Evolutionary conservation across 2,113 vertebrate species (phyloP).

Genomic region (Hypocryptadius cinnamomeus): DNA sequence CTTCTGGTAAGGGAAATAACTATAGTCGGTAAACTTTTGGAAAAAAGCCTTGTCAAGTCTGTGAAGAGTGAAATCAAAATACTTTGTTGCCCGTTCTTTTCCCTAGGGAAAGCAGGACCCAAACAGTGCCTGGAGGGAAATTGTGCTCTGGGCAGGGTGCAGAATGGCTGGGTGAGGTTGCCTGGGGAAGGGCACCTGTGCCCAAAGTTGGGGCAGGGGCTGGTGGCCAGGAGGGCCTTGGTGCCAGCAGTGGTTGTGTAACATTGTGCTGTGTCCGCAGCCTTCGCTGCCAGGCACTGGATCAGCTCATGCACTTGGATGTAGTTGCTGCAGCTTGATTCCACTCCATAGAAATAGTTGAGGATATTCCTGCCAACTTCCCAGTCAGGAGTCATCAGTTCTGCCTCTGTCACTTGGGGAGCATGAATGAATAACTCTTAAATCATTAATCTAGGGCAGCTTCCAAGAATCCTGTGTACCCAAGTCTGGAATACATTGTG

Average conservation of each 20-base stretch:
- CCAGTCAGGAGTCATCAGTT: not conserved
- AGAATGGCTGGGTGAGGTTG: not conserved
- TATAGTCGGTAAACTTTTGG: not conserved
- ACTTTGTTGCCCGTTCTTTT: not conserved
- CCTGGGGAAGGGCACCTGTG: not conserved
- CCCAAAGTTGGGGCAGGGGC: not conserved
- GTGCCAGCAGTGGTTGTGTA: not conserved
- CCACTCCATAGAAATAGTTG: not conserved
- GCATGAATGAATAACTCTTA: not conserved
- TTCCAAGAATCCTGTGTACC: conserved; percentile 5
- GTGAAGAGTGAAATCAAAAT: not conserved
- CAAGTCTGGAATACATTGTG: not conserved
- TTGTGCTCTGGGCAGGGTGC: not conserved
- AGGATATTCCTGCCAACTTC: not conserved
- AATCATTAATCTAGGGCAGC: not conserved
- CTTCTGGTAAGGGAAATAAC: not conserved
- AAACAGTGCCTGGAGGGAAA: not conserved
- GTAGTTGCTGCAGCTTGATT: not conserved
- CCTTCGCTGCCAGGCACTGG: not conserved
- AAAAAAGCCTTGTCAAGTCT: not conserved
- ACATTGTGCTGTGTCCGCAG: not conserved
- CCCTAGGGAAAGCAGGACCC: accelerated
- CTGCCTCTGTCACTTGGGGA: not conserved
- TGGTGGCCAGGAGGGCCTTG: not conserved
- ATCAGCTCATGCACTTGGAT: not conserved